phyloP scores from a whole-genome alignment of 2,888 invertebrate species.

The Drosophila borborema region DNA sequence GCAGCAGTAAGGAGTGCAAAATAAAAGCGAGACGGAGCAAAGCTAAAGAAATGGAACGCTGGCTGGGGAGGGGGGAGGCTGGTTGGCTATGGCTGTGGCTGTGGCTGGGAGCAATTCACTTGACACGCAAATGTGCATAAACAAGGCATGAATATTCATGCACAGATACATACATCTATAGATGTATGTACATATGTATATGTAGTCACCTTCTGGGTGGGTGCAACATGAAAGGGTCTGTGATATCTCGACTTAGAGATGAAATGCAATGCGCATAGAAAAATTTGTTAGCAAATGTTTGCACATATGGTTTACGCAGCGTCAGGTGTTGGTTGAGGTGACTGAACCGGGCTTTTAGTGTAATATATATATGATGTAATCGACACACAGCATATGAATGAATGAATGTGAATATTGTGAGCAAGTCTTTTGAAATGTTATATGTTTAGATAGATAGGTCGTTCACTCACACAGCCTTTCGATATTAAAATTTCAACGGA shows the following conservation, averaged over 20 bases:
- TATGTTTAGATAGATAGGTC: slow-evolving; percentile 64
- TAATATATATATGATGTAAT: slow-evolving; percentile 68
- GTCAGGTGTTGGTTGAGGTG: slow-evolving; percentile 49
- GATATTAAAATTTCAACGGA: slow-evolving; percentile 70
- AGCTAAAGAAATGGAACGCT: slow-evolving; percentile 10
- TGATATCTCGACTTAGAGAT: slow-evolving; percentile 77
- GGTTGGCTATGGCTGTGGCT: background rate
- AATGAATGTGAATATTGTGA: slow-evolving; percentile 5
- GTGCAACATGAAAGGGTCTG: slow-evolving; percentile 60
- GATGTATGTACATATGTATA: background rate
- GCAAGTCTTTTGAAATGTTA: slow-evolving; percentile 36
- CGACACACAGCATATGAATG: slow-evolving; percentile 75
- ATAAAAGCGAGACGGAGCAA: slow-evolving; percentile 11
- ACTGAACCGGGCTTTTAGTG: slow-evolving; percentile 59
- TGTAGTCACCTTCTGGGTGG: slow-evolving; percentile 33
- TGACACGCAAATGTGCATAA: slow-evolving; percentile 82
- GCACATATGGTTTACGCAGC: slow-evolving; percentile 41
- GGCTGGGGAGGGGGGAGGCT: background rate
- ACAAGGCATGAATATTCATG: slow-evolving; percentile 78
- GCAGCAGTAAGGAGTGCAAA: slow-evolving; percentile 47
- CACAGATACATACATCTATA: slow-evolving; percentile 36
- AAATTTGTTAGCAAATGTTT: slow-evolving; percentile 71
- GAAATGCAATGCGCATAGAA: slow-evolving; percentile 83
- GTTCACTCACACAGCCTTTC: slow-evolving; percentile 51
- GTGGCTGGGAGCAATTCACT: slow-evolving; percentile 54